A percentile compares a stretch with the other conserved stretches of the same genome.
Conservation (phyloP, 92 coral and sea anemone species). For the Hydrozoanthus gracilis region DNA sequence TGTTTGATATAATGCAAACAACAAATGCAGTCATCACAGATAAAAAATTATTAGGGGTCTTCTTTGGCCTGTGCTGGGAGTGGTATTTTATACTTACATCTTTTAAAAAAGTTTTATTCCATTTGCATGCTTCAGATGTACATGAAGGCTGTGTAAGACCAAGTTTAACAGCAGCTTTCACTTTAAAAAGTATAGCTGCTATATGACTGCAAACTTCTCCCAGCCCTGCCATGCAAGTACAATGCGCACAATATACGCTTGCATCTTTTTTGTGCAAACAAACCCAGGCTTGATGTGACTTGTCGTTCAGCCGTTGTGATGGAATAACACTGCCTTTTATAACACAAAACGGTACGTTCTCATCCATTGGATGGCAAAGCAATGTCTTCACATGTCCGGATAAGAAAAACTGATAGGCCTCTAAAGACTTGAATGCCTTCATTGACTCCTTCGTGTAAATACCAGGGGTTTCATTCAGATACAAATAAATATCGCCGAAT, state of each 20-base stretch:
- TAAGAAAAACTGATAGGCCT: constrained; percentile 21
- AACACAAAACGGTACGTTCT: constrained; percentile 44
- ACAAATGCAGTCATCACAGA: constrained; percentile 14
- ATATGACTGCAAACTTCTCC: too few species aligned
- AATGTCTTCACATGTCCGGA: constrained; percentile 18
- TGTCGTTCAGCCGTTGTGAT: constrained; percentile 51
- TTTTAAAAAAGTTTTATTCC: constrained; percentile 2
- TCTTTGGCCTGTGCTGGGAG: not conserved
- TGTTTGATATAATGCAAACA: constrained; percentile 18
- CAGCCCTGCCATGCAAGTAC: constrained; percentile 62
- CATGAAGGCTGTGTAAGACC: constrained; percentile 5
- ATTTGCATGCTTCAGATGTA: not conserved
- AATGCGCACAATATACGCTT: constrained; percentile 47
- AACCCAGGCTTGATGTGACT: constrained; percentile 62
- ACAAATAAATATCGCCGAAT: constrained; percentile 20
- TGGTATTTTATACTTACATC: constrained; percentile 19
- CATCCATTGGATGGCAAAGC: constrained; percentile 32
- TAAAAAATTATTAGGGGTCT: constrained; percentile 4
- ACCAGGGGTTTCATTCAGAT: constrained; percentile 21
- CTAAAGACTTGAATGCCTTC: constrained; percentile 25
- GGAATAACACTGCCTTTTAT: constrained; percentile 54
- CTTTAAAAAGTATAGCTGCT: too few species aligned
- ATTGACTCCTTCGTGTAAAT: constrained; percentile 14
- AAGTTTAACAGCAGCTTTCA: too few species aligned
- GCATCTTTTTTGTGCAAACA: constrained; percentile 50